Evolutionary conservation across 1,140 invertebrate genomes (phyloP), one percentile per base, ranked within the genome.

Genomic region (Zaprionus davidi): DNA sequence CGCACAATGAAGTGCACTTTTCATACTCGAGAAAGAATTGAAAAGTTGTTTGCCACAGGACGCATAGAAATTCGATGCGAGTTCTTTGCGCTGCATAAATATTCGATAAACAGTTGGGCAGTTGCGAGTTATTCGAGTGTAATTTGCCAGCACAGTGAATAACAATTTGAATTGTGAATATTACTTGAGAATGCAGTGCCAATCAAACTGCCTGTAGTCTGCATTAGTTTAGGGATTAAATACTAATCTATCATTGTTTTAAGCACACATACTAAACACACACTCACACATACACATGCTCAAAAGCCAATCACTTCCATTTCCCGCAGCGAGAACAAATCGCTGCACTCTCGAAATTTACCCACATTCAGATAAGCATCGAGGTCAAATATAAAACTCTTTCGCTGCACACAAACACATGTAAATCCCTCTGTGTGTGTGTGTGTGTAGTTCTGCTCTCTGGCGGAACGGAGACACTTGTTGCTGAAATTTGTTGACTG

Each of bases 401-500:
- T 71, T 65, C 41, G 17, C n/a, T 36, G 9, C 17, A 44, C n/a
- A 22, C 55, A 65, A 6, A 17, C 9, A 38, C 11, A 46, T 20
- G 38, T 13, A 49, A 3, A 57, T 26, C 51, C 51, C 51, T 55
- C 22, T 46, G 41, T 46, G n/a, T 46, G 41, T 20, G 20, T 20
- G 20, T 20, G 20, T 46, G 41, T 17, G 41, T 17, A n/a, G 34
- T 36, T 36, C 34, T 36, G 13, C 34, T 12, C 36, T 38, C 36
- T 55, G 46, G 15, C 46, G 63, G 66, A 65, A 65, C 67, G 66
- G 65, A 88, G 76, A 79, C 84, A 92, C 91, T 92, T 92, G 90
- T 92, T 92, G 91, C 91, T 59, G 82, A 71, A 87, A 87, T 88
- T 91, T 91, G 90, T 91, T 91, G 90, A 91, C 90, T 82, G 78